Conservation (phyloP, 1,140 invertebrate species). For the Dinoponera quadriceps region DNA sequence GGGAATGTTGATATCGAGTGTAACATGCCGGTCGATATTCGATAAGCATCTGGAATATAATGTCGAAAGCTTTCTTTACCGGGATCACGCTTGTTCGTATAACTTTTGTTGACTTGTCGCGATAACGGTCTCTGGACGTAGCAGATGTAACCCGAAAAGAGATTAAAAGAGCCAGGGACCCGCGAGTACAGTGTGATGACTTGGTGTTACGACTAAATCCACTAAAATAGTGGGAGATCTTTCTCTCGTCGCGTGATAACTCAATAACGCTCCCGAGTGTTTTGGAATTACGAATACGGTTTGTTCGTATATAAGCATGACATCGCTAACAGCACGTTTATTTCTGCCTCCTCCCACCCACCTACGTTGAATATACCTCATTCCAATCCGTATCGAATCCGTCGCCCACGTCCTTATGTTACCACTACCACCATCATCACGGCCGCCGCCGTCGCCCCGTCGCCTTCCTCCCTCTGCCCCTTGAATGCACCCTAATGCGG, state of each 20-base stretch:
- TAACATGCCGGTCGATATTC: conserved; percentile 10
- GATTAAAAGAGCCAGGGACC: conserved; percentile 9
- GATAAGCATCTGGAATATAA: conserved; percentile 41
- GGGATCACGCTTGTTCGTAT: conserved; percentile 3
- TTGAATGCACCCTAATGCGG: conserved; percentile 79
- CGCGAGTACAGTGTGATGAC: neutral
- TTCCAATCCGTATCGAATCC: conserved; percentile 44
- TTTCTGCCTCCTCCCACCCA: conserved; percentile 76
- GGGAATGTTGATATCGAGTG: conserved; percentile 2
- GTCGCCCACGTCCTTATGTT: conserved; percentile 28
- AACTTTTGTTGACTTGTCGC: conserved; percentile 3
- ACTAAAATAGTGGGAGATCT: conserved; percentile 43
- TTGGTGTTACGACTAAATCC: conserved; percentile 53
- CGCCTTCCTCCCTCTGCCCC: neutral
- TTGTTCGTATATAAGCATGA: conserved; percentile 80
- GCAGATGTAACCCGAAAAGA: conserved; percentile 25
- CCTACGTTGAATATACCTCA: neutral
- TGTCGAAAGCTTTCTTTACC: conserved; percentile 34
- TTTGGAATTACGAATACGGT: conserved; percentile 67
- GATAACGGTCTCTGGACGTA: conserved; percentile 21
- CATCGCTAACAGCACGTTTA: conserved; percentile 83
- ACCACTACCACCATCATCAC: neutral
- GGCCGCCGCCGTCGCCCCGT: no score
- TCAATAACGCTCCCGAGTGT: conserved; percentile 56
- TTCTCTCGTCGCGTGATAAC: conserved; percentile 62